These are phyloP conservation scores for Drosophila elegans DNA, from an alignment of 1,140 invertebrate species.

Conservation along the genomic window DNA sequence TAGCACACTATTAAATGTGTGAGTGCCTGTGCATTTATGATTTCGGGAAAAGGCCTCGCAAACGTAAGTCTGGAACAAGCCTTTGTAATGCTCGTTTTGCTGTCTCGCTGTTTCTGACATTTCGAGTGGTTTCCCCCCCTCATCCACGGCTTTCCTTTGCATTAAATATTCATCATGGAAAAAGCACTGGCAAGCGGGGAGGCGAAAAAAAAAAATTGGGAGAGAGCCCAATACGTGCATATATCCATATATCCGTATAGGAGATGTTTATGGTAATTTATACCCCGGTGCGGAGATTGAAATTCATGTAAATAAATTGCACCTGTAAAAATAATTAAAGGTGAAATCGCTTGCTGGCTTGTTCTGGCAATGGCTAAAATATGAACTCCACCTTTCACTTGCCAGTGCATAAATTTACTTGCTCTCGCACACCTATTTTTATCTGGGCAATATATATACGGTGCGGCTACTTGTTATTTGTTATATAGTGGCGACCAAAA, in stretches of 20 bases:
- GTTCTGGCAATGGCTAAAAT: conserved; percentile 39
- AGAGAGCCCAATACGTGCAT: conserved; percentile 23
- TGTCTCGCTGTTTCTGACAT: conserved; percentile 72
- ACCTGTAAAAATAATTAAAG: conserved; percentile 59
- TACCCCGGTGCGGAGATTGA: conserved; percentile 51
- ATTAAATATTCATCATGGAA: conserved; percentile 69
- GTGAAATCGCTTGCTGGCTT: conserved; percentile 35
- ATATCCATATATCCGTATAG: conserved; percentile 36
- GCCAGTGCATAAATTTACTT: conserved; percentile 54
- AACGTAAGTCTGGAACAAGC: conserved; percentile 49
- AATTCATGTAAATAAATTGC: conserved; percentile 68
- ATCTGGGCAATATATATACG: conserved; percentile 36
- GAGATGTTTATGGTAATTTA: conserved; percentile 56
- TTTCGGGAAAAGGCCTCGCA: conserved; percentile 57
- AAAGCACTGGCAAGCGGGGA: conserved; percentile 22
- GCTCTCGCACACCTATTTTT: conserved; percentile 29
- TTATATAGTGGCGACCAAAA: conserved; percentile 47
- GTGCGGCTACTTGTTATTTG: conserved; percentile 57
- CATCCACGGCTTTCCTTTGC: conserved; percentile 7
- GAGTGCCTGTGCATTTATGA: conserved; percentile 54
- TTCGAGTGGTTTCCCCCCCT: conserved; percentile 33
- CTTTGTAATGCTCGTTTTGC: conserved; percentile 60
- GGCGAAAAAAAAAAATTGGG: conserved; percentile 21
- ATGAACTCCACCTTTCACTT: conserved; percentile 59
- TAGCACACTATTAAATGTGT: conserved; percentile 8